These are phyloP conservation scores for Eristalinus aeneus DNA, from an alignment of 2,888 invertebrate species.

Conservation along the genomic window DNA sequence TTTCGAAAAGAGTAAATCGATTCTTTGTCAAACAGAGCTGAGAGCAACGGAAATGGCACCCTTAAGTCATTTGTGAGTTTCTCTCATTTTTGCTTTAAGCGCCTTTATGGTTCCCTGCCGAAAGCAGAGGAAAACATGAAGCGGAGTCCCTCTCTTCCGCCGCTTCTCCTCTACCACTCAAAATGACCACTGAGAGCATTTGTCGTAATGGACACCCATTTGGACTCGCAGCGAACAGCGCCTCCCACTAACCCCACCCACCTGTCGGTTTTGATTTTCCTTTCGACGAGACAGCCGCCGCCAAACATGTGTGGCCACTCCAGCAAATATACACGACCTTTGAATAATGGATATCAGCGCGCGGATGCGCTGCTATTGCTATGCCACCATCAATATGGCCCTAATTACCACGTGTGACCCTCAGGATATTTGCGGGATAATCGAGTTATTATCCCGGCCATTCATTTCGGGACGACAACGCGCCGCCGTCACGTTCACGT, in stretches of 20 bases:
- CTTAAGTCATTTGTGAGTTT: neutral
- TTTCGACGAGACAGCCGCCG: neutral
- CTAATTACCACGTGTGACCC: constrained; percentile 58
- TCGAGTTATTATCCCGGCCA: constrained; percentile 44
- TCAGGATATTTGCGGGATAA: constrained; percentile 41
- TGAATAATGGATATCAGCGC: neutral
- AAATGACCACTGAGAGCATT: neutral
- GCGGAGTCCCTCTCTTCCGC: neutral
- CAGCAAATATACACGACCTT: constrained; percentile 11
- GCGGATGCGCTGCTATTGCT: constrained; percentile 14
- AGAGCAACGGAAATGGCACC: neutral
- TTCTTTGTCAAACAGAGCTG: neutral
- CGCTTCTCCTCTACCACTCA: neutral
- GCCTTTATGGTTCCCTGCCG: neutral
- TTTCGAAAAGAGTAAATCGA: neutral
- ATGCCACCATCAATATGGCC: constrained; percentile 39
- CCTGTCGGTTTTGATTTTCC: neutral
- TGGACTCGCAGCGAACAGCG: neutral
- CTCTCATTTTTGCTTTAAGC: neutral
- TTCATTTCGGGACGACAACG: constrained; percentile 15
- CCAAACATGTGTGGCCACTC: constrained; percentile 15
- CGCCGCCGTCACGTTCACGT: constrained; percentile 31
- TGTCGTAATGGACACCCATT: neutral
- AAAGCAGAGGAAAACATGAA: neutral
- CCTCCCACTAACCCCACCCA: neutral